Evolutionary conservation across 2,888 invertebrate species (phyloP).

Genomic region (Mantis religiosa): DNA sequence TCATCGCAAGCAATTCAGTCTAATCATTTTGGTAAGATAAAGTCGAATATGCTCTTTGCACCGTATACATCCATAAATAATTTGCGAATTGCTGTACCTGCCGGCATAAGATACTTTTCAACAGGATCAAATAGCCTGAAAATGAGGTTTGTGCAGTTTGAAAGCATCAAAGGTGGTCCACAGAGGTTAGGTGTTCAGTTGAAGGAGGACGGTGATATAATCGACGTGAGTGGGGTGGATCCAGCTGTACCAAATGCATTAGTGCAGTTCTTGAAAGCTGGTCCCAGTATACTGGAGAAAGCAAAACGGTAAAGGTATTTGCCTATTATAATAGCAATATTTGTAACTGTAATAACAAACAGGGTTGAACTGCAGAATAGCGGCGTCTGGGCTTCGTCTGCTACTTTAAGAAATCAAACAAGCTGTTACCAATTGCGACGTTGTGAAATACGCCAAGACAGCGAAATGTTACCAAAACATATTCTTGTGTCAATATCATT

Average conservation of each 20-base stretch:
- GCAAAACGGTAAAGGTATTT: slow-evolving; percentile 49
- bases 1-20: not conserved
- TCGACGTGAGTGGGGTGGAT: slow-evolving; percentile 57
- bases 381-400: too few species aligned
- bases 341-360: too few species aligned
- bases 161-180: slow-evolving; percentile 39
- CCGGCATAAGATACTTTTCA: slow-evolving; percentile 39
- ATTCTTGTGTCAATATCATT: too few species aligned
- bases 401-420: too few species aligned
- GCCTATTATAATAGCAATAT: too few species aligned
- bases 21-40: not conserved
- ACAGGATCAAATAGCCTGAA: not conserved
- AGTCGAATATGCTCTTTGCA: not conserved
- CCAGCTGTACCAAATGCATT: slow-evolving; percentile 53
- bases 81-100: not conserved
- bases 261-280: slow-evolving; percentile 51
- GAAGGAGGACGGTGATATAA: slow-evolving; percentile 61
- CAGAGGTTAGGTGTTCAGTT: slow-evolving; percentile 66
- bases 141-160: slow-evolving; percentile 32
- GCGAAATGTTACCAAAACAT: too few species aligned
- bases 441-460: too few species aligned
- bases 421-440: too few species aligned
- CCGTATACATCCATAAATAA: not conserved
- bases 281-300: slow-evolving; percentile 48
- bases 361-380: too few species aligned